Conservation (phyloP, 2,113 vertebrate genomes). For the Mesitornis unicolor region DNA sequence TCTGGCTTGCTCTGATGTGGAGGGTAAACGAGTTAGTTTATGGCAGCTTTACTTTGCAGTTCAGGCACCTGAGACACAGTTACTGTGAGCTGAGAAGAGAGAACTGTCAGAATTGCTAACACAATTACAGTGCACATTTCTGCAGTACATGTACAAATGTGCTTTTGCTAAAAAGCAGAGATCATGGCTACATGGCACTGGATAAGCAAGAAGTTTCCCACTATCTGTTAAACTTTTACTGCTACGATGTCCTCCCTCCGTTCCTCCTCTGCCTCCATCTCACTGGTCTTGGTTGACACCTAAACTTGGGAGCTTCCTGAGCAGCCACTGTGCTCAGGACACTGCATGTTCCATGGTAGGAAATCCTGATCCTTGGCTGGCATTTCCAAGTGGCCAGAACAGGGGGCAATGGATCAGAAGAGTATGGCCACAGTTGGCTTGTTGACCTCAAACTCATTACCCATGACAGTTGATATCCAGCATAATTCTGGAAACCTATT, state of each 20-base stretch:
- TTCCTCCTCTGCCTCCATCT: not conserved
- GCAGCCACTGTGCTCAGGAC: not conserved
- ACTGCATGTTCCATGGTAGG: fast-evolving
- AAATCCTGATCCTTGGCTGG: not conserved
- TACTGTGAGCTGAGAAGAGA: not conserved
- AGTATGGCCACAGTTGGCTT: not conserved
- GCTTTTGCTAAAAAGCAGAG: not conserved
- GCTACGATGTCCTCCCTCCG: not conserved
- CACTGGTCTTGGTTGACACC: not conserved
- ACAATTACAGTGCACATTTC: not conserved
- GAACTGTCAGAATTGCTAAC: not conserved
- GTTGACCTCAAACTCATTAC: not conserved
- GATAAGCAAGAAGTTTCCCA: not conserved
- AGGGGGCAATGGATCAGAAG: not conserved
- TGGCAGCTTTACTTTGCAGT: not conserved
- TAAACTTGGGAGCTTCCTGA: not conserved
- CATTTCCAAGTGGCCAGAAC: not conserved
- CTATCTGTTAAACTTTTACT: not conserved
- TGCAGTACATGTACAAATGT: not conserved
- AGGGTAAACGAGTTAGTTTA: not conserved
- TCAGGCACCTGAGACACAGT: not conserved
- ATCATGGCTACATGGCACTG: not conserved
- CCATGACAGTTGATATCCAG: fast-evolving
- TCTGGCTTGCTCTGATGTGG: not conserved
- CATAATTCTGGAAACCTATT: not conserved